Base-by-base conservation (phyloP, 2,888 invertebrate genomes). In the Ischnus inquisitorius region DNA sequence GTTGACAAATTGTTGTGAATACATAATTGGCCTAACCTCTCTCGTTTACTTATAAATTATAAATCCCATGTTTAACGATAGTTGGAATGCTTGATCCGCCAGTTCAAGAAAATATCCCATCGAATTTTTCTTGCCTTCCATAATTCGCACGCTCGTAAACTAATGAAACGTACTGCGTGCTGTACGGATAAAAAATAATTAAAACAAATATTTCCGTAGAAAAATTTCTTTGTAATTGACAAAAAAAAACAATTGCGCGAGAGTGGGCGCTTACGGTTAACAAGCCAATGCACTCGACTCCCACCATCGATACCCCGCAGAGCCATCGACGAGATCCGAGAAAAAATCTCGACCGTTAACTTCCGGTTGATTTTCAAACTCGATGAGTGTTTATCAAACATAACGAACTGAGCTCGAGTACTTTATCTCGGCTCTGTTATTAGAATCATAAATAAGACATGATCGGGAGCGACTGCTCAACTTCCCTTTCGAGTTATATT, bases 1-100 rank as follows among this genome's bases (percentile, higher is more conserved):
- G 19, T 69, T 41, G 83, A 80, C 83, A 83, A 83, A 83, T 83
- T 64, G 68, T 64, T 46, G 64, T 65, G 75, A 79, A 76, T 79
- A 57, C 39, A 54, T 65, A 41, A 76, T 48, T 65, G 19, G 28
- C 34, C 16, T 60, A 34, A 60, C 60, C 28, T 25, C 57, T 60
- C 57, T 60, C 57, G 25, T 28, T 60, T 14, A n/a, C 25, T 25
- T 14, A 54, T 54, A 25, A 25, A n/a, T 60, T 28, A 68, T 12
- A 3, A n/a, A 64, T 34, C 3, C 57, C 12, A 3, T 46, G 12
- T 10, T 8, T 39, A 19, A 28, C 60, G 28, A 60, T 4, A 69
- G 3, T 60, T 60, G 0, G 3, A n/a, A 14, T 25, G 14, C 3
- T 25, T 60, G 25, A 14, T 14, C 57, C 57, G 4, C 14, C 25